Evolutionary conservation across 2,888 invertebrate species (phyloP), one percentile per base, ranked within the genome.

Genomic region (Pammene aurita): DNA sequence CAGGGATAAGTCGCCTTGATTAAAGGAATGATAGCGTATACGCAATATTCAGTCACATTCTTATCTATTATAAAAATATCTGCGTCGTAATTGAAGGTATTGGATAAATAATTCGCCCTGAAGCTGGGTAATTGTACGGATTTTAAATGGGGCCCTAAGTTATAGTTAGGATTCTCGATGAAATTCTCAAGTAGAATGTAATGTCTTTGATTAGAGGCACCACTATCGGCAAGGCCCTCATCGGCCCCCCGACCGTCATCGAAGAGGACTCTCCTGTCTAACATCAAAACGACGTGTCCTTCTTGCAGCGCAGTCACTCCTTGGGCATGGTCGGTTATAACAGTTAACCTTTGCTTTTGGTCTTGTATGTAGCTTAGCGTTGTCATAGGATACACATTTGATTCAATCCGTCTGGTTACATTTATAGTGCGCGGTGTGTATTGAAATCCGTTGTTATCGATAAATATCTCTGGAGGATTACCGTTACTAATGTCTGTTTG

Each of bases 381-480:
- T 0, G 99, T 98, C 75, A 98, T 96, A 0, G 99, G 99, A 84
- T 97, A 99, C 84, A 98, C 96, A 85, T 99, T 99, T 0, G 98
- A 98, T 86, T 99, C 98, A 60, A 97, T 94, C 0, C 96, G 96
- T 74, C 96, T 95, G 69, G 95, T 93, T 67, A 96, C 95, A 48
- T 97, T 95, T 81, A 97, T 95, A 7, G 94, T 89, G 35, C 96
- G 93, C 76, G 94, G 94, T 66, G 97, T 96, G 90, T 96, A 96
- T 83, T 97, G 97, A 82, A 98, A 98, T 6, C 98, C 98, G 83
- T 98, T 98, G 72, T 97, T 95, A 86, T 99, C 99, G 0, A 96
- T 96, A 81, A 95, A 96, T 80, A 97, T 95, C 77, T 95, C 95
- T 0, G 97, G 97, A 0, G 95, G 93, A 73, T 96, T 96, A 2